These are phyloP conservation scores for Poecile montanus DNA, from an alignment of 2,797 vertebrate genomes.

Conservation along the genomic window DNA sequence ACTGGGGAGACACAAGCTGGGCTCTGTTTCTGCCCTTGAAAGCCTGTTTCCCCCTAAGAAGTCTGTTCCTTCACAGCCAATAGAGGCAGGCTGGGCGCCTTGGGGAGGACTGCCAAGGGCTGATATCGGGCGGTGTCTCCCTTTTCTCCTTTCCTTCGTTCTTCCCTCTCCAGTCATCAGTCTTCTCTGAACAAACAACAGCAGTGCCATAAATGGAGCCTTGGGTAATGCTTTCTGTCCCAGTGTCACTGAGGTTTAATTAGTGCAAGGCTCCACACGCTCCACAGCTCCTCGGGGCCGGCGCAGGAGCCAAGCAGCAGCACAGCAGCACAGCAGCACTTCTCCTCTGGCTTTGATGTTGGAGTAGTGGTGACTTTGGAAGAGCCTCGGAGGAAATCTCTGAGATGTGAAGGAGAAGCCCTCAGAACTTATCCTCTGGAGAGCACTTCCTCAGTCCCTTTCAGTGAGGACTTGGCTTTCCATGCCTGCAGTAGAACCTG, in stretches of 20 bases:
- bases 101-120: not conserved
- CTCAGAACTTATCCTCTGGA: not conserved
- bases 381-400: constrained; percentile 26
- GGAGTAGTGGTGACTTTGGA: not conserved
- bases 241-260: not conserved
- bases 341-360: not conserved
- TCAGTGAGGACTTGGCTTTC: not conserved
- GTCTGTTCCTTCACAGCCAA: not conserved
- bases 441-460: not conserved
- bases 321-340: not conserved
- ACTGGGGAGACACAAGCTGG: not conserved
- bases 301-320: not conserved
- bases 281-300: not conserved
- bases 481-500: not conserved
- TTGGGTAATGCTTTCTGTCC: not conserved
- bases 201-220: not conserved
- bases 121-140: rapidly evolving
- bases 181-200: not conserved
- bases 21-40: not conserved
- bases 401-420: not conserved
- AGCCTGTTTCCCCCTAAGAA: not conserved
- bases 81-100: not conserved
- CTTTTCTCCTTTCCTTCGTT: not conserved
- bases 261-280: not conserved
- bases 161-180: not conserved